Percentiles rank a stretch among this genome's conserved stretches.
Conservation (phyloP, 2,113 vertebrate species). For the Nannospalax galili region DNA sequence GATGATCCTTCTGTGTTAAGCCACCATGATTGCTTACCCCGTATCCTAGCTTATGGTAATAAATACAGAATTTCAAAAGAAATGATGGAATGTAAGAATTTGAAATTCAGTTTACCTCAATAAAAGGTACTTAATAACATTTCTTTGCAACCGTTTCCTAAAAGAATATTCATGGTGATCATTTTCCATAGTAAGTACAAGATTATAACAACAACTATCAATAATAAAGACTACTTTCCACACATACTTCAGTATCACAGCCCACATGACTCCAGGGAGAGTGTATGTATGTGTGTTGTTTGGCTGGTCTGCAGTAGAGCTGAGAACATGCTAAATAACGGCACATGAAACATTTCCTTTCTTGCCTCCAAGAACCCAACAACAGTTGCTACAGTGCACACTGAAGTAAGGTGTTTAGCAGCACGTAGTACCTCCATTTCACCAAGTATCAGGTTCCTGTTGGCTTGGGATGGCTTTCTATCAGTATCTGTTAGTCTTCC, state of each 20-base stretch:
- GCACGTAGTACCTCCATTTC: slow-evolving; percentile 8
- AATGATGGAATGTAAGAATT: background rate
- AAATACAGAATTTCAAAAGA: background rate
- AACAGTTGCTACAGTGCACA: background rate
- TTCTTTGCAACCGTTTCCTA: background rate
- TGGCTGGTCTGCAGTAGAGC: background rate
- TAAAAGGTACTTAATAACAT: background rate
- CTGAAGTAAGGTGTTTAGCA: slow-evolving; percentile 40
- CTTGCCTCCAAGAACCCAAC: slow-evolving; percentile 21
- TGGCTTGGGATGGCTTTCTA: slow-evolving; percentile 51
- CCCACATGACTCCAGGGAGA: background rate
- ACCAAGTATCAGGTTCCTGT: slow-evolving; percentile 58
- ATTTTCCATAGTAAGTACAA: background rate
- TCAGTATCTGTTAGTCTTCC: slow-evolving; percentile 72
- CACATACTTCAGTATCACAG: background rate
- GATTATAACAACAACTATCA: background rate
- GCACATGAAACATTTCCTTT: slow-evolving; percentile 19
- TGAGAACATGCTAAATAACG: slow-evolving; percentile 19
- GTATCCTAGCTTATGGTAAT: background rate
- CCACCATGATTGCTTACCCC: background rate
- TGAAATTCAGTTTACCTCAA: background rate
- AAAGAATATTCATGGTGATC: background rate
- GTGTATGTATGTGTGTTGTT: background rate
- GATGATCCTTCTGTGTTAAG: background rate
- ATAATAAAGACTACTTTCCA: background rate